Evolutionary conservation across 2,797 vertebrate species (phyloP).

Genomic region (Sebastes reedi): DNA sequence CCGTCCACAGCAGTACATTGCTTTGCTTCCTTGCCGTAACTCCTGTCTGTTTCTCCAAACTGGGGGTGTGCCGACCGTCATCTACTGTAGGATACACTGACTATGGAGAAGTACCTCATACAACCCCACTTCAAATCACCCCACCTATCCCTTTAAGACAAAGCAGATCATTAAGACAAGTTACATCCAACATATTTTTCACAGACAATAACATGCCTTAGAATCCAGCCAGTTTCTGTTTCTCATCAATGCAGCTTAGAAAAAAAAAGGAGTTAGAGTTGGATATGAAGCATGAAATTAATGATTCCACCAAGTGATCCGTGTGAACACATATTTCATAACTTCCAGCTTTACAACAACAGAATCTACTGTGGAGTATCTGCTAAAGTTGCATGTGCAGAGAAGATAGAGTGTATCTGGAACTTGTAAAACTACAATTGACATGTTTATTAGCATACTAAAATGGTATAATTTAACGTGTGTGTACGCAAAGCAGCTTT

Average conservation of each 20-base stretch:
- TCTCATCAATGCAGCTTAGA: conserved; percentile 51
- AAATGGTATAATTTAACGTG: conserved; percentile 68
- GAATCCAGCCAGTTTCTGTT: conserved; percentile 47
- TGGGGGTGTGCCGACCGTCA: background rate
- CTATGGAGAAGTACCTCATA: background rate
- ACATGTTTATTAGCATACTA: conserved; percentile 74
- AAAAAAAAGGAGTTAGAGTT: conserved; percentile 10
- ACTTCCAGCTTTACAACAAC: conserved; percentile 57
- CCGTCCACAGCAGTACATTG: no score
- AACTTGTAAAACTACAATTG: conserved; percentile 66
- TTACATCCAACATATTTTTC: conserved; percentile 22
- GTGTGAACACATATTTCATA: conserved; percentile 56
- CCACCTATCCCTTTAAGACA: background rate
- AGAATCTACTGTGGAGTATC: conserved; percentile 57
- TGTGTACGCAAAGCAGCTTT: conserved; percentile 66
- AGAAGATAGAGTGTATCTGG: conserved; percentile 62
- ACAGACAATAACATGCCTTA: conserved; percentile 23
- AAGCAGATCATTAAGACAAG: conserved; percentile 23
- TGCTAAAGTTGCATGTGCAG: conserved; percentile 45
- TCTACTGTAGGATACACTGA: background rate
- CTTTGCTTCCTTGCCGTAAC: no score
- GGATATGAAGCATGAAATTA: conserved; percentile 68
- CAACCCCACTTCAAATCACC: background rate
- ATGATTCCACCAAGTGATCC: conserved; percentile 57
- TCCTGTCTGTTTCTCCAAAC: no score